Evolutionary conservation across 2,888 invertebrate species (phyloP), one percentile per base, ranked within the genome.

Genomic region (Heliconius aoede): DNA sequence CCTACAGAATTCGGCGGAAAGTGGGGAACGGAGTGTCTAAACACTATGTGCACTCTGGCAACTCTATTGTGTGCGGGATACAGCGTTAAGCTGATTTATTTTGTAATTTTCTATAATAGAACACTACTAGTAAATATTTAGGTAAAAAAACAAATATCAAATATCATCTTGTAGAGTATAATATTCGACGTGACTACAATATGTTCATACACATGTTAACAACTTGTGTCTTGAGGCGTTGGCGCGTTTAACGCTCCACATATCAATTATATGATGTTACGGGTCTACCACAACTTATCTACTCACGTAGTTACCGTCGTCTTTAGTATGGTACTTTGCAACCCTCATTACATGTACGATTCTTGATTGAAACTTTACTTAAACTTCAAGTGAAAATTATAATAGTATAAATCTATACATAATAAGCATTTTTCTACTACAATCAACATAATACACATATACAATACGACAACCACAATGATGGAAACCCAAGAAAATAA

Each of bases 261-360:
- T 69, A n/a, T 55, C 69, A 30, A 69, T 69, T 55, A 30, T 55
- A 30, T 30, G 28, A 65, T 65, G 18, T 46, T 46, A 65, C 26
- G 36, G 13, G 5, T 11, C n/a, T 32, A 64, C 64, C 64, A 64
- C 64, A 32, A 32, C 30, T 69, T 69, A 32, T 32, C 55, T 30
- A 69, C 69, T 69, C 8, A 55, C 7, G 69, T 30, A 30, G 55
- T 69, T 69, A 30, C 30, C 30, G 30, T 69, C 51, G n/a, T 55
- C n/a, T 69, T 24, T 55, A 55, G 51, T 51, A 55, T n/a, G 30
- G 55, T 69, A 32, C 55, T 51, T 68, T 51, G 69, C 30, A 55
- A 69, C 30, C 30, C n/a, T 55, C 55, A 51, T 69, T 32, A 30
- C 7, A 7, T 24, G n/a, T 69, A 32, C 8, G 55, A 55, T 68